Conservation (phyloP, 2,888 invertebrate genomes). For the Drosophila borealis region DNA sequence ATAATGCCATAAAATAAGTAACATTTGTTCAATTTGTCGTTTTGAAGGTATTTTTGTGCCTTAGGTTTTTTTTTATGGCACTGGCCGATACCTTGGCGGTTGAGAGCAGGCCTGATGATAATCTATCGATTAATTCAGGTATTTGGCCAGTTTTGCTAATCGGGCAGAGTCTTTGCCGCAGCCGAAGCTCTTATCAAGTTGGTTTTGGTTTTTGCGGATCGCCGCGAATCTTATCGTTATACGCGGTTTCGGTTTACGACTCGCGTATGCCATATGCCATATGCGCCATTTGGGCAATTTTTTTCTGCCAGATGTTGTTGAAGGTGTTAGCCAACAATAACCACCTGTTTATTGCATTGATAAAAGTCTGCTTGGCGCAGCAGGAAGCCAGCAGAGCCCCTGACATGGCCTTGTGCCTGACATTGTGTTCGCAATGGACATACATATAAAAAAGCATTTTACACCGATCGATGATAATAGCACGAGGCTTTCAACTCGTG, state of each 20-base stretch:
- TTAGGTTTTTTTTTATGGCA: conserved; percentile 1
- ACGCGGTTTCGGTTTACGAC: conserved; percentile 30
- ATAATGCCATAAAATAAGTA: conserved; percentile 53
- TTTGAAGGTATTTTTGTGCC: conserved; percentile 1
- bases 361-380: conserved; percentile 12
- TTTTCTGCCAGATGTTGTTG: conserved; percentile 32
- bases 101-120: conserved; percentile 20
- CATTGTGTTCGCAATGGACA: conserved; percentile 25
- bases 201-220: conserved; percentile 6
- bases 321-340: conserved; percentile 10
- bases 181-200: conserved; percentile 26
- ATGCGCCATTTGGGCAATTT: neutral
- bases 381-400: conserved; percentile 1
- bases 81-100: conserved; percentile 29
- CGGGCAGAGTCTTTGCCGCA: conserved; percentile 14
- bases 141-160: conserved; percentile 30
- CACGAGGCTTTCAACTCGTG: conserved; percentile 6
- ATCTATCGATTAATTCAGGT: conserved; percentile 42
- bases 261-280: conserved; percentile 6
- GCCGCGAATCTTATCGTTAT: conserved; percentile 41
- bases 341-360: conserved; percentile 27
- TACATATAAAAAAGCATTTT: neutral
- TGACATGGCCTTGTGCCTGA: conserved; percentile 41
- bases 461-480: conserved; percentile 18
- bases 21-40: conserved; percentile 11